Percentiles rank a stretch among this genome's conserved stretches.
These are phyloP conservation scores for Pitta sordida DNA, from an alignment of 2,113 vertebrate genomes.

Conservation along the genomic window DNA sequence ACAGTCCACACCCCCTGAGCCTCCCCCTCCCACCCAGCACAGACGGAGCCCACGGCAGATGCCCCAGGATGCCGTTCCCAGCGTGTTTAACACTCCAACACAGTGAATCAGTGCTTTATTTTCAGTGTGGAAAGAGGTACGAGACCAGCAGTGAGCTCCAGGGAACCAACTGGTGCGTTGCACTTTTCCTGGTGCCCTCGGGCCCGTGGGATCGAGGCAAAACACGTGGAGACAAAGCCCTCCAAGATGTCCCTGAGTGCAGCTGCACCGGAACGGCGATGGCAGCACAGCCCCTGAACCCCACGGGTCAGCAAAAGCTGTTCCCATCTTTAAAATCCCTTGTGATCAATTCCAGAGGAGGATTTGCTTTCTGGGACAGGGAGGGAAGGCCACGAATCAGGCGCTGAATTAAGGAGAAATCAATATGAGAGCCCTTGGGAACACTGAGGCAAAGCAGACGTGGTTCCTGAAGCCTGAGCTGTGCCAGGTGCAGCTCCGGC, in stretches of 20 bases:
- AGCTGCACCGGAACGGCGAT: accelerated
- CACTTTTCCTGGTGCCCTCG: accelerated
- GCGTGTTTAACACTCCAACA: neutral
- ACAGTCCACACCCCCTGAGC: accelerated
- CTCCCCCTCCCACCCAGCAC: neutral
- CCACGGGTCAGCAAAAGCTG: accelerated
- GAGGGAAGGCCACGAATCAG: neutral
- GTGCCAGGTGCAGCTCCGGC: neutral
- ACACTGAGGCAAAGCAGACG: accelerated
- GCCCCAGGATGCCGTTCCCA: neutral
- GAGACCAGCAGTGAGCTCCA: neutral
- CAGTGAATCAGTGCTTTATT: conserved; percentile 57
- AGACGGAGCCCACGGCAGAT: accelerated
- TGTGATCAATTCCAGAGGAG: accelerated
- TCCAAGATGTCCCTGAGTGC: accelerated
- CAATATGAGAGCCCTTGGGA: neutral
- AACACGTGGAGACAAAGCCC: neutral
- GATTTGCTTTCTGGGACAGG: neutral
- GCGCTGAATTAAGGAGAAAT: neutral
- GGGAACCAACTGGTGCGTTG: accelerated
- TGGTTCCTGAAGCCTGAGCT: neutral
- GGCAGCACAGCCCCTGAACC: accelerated
- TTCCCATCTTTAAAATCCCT: neutral
- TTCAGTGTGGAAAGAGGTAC: neutral
- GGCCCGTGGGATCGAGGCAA: accelerated